These are phyloP conservation scores for Hippocampus mohnikei DNA, from an alignment of 2,113 vertebrate genomes.

Conservation along the genomic window DNA sequence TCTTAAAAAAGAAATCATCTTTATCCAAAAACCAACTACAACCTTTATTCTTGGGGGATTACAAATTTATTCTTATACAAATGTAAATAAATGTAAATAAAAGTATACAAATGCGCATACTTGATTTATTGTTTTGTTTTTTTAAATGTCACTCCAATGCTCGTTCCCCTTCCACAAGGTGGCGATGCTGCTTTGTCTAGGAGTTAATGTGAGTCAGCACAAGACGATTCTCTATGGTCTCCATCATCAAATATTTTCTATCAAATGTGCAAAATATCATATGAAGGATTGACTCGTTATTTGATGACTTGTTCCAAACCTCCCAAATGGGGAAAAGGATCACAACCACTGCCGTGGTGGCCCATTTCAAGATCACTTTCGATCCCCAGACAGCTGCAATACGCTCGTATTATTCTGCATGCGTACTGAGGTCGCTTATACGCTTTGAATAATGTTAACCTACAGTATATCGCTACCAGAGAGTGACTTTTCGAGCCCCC, in stretches of 20 bases:
- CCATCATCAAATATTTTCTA: neutral
- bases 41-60: neutral
- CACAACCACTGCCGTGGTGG: constrained; percentile 2
- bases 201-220: neutral
- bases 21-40: neutral
- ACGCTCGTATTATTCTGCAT: neutral
- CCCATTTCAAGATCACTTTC: constrained; percentile 8
- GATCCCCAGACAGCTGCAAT: no score
- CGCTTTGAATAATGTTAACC: neutral
- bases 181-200: constrained; percentile 45
- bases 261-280: neutral
- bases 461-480: neutral
- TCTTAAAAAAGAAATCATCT: neutral
- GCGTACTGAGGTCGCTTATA: constrained; percentile 8
- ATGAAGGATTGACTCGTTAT: neutral
- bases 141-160: neutral
- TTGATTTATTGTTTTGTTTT: neutral
- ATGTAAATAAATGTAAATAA: neutral
- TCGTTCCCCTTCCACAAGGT: constrained; percentile 54
- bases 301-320: neutral
- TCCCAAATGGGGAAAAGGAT: constrained; percentile 9
- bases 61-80: neutral
- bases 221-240: neutral
- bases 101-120: no score
- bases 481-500: neutral